Base-by-base conservation (phyloP, 2,797 vertebrate species). In the Leptoclinus maculatus region DNA sequence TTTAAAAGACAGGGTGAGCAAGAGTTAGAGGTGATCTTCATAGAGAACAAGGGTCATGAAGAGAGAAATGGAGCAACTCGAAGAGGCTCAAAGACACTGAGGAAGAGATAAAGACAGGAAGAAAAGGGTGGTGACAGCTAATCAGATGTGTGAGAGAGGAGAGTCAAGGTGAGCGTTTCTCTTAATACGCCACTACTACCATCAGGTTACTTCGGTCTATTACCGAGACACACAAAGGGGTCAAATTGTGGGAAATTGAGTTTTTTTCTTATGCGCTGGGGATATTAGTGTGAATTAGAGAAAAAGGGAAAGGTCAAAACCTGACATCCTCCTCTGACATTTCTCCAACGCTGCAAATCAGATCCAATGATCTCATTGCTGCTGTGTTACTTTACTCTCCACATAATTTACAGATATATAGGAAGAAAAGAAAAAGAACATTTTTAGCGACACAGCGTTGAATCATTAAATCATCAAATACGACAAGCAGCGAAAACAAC, bases 81-180 rank as follows among this genome's bases (percentile, higher is more conserved):
- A 38, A 72, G 49, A 69, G 53, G 41, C 43, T 58, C 19, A 9
- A 47, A 38, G 38, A 71, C 5, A 64, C 34, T 13, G 47, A 77
- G 34, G 34, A 57, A 38, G 68, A 59, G 60, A 82, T 69, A 45
- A 78, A 80, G 76, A 59, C 23, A 41, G 23, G 32, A 12, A 71
- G 16, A 68, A 53, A 64, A 17, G 19, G 71, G 88, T 80, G 90
- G 87, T 92, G 92, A 91, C 90, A 92, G 91, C 65, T 91, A 88
- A 91, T 93, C 90, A 86, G 66, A 66, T 51, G 82, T 88, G 89
- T 81, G 76, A 84, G 83, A 70, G 49, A 83, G 56, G 41, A 81
- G 64, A 81, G 79, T 78, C 75, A 88, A 87, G 84, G 77, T 88
- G 71, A 89, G 62, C 11, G 14, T 83, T 78, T 45, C 59, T 64